Evolutionary conservation across 2,888 invertebrate species (phyloP), one percentile per base, ranked within the genome.

Genomic region (Aproaerema taeniolella): DNA sequence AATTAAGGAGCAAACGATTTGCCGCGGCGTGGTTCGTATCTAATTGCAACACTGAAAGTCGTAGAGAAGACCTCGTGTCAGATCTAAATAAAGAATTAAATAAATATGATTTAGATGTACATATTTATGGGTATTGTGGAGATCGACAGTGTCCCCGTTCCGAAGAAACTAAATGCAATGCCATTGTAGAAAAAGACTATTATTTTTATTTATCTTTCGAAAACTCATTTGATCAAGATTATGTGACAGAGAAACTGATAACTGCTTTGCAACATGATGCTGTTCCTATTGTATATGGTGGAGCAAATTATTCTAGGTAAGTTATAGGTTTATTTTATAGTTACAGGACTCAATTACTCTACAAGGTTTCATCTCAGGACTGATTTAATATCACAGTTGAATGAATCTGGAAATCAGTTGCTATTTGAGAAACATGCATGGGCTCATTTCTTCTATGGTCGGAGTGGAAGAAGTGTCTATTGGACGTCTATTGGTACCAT

Each of bases 261-360:
- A 38, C 38, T 45, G 58, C 63, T 13, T 53, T 53, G 45, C 47
- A 58, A 15, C 36, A 61, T 64, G 77, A 88, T 53, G 75, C 89
- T n/a, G 66, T 91, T n/a, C 91, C 91, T 1, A 87, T 91, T 24
- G 90, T 90, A n/a, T 89, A 88, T 76, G 90, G 91, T 3, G 89
- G 87, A 11, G 87, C 86, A 17, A 52, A 55, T 32, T 53, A 55
- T 39, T 38, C 49, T 29, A 52, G 53, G 55, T 53, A n/a, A n/a
- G n/a, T n/a, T n/a, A n/a, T n/a, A n/a, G n/a, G n/a, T n/a, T n/a
- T n/a, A n/a, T n/a, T n/a, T n/a, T n/a, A n/a, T n/a, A n/a, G n/a
- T n/a, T n/a, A n/a, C n/a, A n/a, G n/a, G n/a, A n/a, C n/a, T n/a
- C n/a, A n/a, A n/a, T n/a, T n/a, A n/a, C n/a, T n/a, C n/a, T n/a